Conservation (phyloP, 2,797 vertebrate genomes). For the Mastacembelus armatus region DNA sequence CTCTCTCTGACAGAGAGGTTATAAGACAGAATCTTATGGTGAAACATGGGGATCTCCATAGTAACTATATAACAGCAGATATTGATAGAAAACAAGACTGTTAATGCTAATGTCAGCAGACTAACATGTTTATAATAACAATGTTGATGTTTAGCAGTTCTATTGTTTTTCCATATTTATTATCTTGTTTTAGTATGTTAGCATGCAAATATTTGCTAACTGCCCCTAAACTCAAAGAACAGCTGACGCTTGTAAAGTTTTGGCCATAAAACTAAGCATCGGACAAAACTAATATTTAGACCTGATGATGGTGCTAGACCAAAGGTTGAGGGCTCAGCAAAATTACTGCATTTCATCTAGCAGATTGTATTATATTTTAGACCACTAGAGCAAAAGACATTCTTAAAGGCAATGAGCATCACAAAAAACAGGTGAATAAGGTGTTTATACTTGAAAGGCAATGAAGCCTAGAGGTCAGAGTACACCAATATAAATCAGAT, state of each 20-base stretch:
- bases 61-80: slow-evolving; percentile 17
- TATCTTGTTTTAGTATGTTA: not conserved
- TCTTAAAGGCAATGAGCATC: not conserved
- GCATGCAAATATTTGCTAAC: slow-evolving; percentile 1
- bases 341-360: no score
- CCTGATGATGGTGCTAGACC: no score
- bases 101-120: slow-evolving; percentile 1
- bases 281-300: no score
- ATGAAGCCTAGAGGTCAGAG: slow-evolving; percentile 24
- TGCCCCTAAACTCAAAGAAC: not conserved
- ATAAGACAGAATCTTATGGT: slow-evolving; percentile 43
- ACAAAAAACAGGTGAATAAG: slow-evolving; percentile 9
- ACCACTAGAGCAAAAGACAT: no score
- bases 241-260: not conserved
- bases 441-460: slow-evolving; percentile 20
- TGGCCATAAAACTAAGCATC: not conserved
- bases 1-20: slow-evolving; percentile 52
- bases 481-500: slow-evolving; percentile 31
- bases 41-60: slow-evolving; percentile 31
- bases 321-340: no score
- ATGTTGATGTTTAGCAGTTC: not conserved
- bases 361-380: no score
- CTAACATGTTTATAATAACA: not conserved
- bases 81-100: not conserved
- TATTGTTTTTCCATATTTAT: not conserved